Evolutionary conservation across 2,113 vertebrate species (phyloP).

Genomic region (Gallinago undulata): DNA sequence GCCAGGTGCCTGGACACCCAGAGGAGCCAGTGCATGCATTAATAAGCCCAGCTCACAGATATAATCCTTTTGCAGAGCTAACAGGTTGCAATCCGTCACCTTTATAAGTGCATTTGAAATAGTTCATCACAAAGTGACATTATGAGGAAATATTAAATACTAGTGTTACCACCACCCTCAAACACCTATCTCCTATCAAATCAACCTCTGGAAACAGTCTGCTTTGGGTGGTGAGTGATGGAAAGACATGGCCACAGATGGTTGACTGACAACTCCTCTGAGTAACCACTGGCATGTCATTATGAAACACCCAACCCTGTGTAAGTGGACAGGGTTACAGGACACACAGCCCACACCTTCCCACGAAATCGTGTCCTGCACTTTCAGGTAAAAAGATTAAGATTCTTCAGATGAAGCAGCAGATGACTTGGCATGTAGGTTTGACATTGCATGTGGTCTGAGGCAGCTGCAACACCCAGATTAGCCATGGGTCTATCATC

Average conservation of each 20-base stretch:
- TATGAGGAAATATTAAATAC: neutral
- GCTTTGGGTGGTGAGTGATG: fast-evolving
- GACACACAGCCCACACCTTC: neutral
- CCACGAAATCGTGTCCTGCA: fast-evolving
- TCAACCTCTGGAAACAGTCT: neutral
- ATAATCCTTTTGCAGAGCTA: neutral
- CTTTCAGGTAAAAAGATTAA: neutral
- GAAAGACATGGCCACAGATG: neutral
- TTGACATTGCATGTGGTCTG: neutral
- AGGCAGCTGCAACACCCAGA: neutral
- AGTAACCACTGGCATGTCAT: fast-evolving
- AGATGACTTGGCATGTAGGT: fast-evolving
- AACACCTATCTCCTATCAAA: neutral
- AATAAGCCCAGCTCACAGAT: neutral
- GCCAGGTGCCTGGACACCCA: neutral
- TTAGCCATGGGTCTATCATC: neutral
- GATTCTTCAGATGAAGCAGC: neutral
- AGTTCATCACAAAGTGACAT: neutral
- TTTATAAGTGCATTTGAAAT: neutral
- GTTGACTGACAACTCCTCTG: neutral
- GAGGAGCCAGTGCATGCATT: neutral
- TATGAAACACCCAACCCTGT: neutral
- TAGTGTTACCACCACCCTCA: neutral
- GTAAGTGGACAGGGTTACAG: neutral
- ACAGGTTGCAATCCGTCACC: neutral